Base-by-base conservation (phyloP, 2,113 vertebrate genomes). In the Pteropus alecto region DNA sequence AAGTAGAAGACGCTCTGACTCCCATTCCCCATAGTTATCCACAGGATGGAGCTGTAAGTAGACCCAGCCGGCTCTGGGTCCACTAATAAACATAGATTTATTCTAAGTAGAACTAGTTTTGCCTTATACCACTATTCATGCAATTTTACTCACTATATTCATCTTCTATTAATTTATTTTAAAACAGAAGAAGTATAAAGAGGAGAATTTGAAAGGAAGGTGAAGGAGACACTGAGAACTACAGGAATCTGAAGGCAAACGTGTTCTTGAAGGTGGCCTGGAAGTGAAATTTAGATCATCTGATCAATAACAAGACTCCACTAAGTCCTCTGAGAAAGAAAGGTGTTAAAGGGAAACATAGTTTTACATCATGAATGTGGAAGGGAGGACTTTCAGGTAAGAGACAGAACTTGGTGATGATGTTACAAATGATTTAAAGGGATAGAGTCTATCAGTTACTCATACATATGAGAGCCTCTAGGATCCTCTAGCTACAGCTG, bases 401-500 rank as follows among this genome's bases (percentile, higher is more conserved):
- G 54, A 67, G 33, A 19, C 1, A 30, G 54, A 33, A 41, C 14
- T 58, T 15, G n/a, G 12, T 12, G 54, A 10, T 38, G 18, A 54
- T 3, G 1, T 14, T 24, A 89, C 0, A 0, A 5, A 67, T 68
- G 33, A 71, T 70, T 67, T 71, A 10, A 76, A 51, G 11, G n/a
- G 22, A 54, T 11, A 1, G 46, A 65, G 18, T 19, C 33, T 0
- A 56, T 38, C 15, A 33, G 21, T 8, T 38, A 2, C 7, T 33
- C 7, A 5, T 7, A 4, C 0, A 0, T 43, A 33, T 5, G n/a
- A 26, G 9, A 58, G 5, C 5, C 41, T 51, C 8, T 24, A 43
- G 43, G 1, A 65, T 6, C 1, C 1, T 70, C 14, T 9, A 43
- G 13, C 51, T 38, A 41, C 11, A 54, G 13, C 41, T 63, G n/a